phyloP scores from a whole-genome alignment of 2,888 invertebrate genomes.

The Stenichneumon culpator region DNA sequence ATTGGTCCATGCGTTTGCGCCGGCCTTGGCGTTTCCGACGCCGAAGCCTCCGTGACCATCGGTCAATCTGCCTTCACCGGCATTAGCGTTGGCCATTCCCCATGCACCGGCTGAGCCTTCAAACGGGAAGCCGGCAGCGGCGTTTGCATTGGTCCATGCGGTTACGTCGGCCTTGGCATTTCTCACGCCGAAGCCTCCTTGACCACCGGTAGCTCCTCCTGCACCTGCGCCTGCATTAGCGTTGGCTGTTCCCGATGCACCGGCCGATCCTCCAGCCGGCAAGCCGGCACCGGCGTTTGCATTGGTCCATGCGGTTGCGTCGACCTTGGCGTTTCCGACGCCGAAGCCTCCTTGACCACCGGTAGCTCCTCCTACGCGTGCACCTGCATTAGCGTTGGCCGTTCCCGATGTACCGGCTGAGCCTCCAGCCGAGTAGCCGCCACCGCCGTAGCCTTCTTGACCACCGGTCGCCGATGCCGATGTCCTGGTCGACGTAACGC shows the following conservation, averaged over 20 bases:
- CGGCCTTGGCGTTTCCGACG: no score
- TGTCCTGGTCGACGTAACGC: conserved; percentile 72
- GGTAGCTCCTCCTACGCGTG: conserved; percentile 18
- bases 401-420: conserved; percentile 55
- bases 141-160: no score
- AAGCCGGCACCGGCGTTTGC: conserved; percentile 68
- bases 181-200: no score
- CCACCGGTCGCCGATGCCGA: conserved; percentile 72
- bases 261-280: no score
- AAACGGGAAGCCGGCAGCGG: no score
- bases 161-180: no score
- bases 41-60: no score
- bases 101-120: no score
- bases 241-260: conserved; percentile 57
- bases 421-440: conserved; percentile 40
- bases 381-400: conserved; percentile 62
- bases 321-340: conserved; percentile 49
- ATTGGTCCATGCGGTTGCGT: conserved; percentile 69
- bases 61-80: no score
- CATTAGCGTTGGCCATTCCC: no score
- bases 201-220: no score
- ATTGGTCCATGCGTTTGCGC: no score
- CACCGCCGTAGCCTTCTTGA: conserved; percentile 54
- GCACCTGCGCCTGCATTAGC: conserved; percentile 68
- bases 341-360: conserved; percentile 33